Conservation (phyloP, 2,113 vertebrate genomes). For the pig (Sus scrofa) region T2T-Sscrofa CM000815.6:117851501-117852000, state of each 20-base stretch:
- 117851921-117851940: not conserved
- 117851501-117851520: not conserved
- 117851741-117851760: not conserved
- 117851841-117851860: constrained; percentile 20
- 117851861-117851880: not conserved
- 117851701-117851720: constrained; percentile 16
- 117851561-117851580: not conserved
- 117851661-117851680: constrained; percentile 9
- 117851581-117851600: not conserved
- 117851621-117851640: not conserved
- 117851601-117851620: not conserved
- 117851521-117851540: not conserved
- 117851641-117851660: constrained; percentile 11
- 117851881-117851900: constrained; percentile 14
- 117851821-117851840: not conserved
- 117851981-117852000: not conserved
- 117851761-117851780: not conserved
- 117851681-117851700: not conserved
- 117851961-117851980: not conserved
- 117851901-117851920: not conserved
- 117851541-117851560: not conserved
- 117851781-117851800: not conserved
- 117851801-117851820: not conserved
- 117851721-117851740: not conserved
- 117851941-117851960: not conserved